phyloP scores from a whole-genome alignment of 2,797 vertebrate genomes.

The Miichthys miiuy region DNA sequence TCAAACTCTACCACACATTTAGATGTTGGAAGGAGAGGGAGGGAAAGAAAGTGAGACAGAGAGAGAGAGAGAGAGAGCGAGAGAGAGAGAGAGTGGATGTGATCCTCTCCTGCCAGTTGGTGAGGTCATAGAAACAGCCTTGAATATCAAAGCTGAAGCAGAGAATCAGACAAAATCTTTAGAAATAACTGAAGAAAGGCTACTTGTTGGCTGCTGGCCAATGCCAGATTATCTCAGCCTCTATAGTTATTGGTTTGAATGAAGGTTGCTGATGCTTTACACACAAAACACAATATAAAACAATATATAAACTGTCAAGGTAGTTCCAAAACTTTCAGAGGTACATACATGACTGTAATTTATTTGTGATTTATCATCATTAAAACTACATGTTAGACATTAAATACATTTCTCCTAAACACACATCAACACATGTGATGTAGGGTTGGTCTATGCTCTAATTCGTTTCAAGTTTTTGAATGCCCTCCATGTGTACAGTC shows the following conservation, averaged over 20 bases:
- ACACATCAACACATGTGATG: background rate
- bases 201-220: background rate
- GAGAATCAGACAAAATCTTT: conserved; percentile 7
- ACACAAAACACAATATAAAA: background rate
- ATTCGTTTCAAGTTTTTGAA: background rate
- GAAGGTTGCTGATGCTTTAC: background rate
- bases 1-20: conserved; percentile 80
- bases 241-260: background rate
- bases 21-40: conserved; percentile 67
- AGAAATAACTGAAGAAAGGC: background rate
- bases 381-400: background rate
- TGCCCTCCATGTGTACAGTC: background rate
- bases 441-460: background rate
- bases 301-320: background rate
- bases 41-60: conserved; percentile 35
- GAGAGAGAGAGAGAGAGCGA: conserved; percentile 26
- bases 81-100: conserved; percentile 35
- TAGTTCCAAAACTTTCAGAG: background rate
- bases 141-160: conserved; percentile 38
- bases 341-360: no score
- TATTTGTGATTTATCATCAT: background rate
- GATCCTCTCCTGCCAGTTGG: conserved; percentile 58
- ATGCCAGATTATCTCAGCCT: background rate
- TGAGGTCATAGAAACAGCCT: conserved; percentile 70
- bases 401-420: background rate